Evolutionary conservation across 2,797 vertebrate species (phyloP), one percentile per base, ranked within the genome.

Genomic region (Dendrocincla tyrannina): DNA sequence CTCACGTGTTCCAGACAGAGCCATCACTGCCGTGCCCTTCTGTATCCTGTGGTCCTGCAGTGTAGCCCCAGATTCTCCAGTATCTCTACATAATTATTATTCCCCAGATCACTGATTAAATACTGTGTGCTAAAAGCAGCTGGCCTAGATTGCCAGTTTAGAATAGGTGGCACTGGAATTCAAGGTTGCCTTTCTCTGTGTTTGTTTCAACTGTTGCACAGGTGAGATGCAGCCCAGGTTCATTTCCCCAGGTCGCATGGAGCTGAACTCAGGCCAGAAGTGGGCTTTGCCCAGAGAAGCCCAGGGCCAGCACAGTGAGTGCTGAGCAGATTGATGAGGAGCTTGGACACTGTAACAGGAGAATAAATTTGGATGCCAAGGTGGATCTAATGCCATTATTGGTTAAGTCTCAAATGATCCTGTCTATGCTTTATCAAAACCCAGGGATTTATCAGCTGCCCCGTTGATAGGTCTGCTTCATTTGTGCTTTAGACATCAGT

Each of bases 321-420:
- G 13, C n/a, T 33, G 32, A 46, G 7, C 2, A 0, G 14, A 3
- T 39, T 44, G 23, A 22, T 12, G 58, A 47, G 50, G 58, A 63
- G 47, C 46, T 63, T 0, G 0, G 58, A 5, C 37, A 4, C 68
- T 64, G 63, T 13, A 76, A 50, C 47, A 37, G 17, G n/a, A 56
- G 2, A 59, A 58, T 78, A 17, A 17, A 50, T 59, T n/a, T 24
- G 52, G 46, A 46, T 44, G 20, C 69, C 0, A 3, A 27, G 47
- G 13, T 76, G 41, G 42, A 53, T 69, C 19, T 66, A 20, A n/a
- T 18, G 73, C 19, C 8, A 2, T 33, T 69, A 16, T 20, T 50
- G 33, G 46, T 69, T 47, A 70, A 39, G 17, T 74, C 77, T 80
- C 39, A 58, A 15, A 41, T 35, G 20, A 55, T 63, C 32, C 69